Evolutionary conservation across 2,113 vertebrate species (phyloP).

Genomic region (Poecilia latipinna): DNA sequence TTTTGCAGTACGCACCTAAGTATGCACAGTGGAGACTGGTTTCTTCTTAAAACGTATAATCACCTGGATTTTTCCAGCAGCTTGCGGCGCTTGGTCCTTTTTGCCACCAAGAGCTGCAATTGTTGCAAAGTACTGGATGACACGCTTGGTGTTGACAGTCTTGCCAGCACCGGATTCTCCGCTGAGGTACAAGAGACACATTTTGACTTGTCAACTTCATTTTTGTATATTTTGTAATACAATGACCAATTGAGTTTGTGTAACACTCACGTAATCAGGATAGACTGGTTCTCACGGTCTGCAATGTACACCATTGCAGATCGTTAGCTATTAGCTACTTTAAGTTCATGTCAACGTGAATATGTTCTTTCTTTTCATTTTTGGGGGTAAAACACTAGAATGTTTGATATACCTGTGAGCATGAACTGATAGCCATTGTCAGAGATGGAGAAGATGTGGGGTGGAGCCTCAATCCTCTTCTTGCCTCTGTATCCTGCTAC

Average conservation of each 20-base stretch:
- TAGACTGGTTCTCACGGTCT: conserved; percentile 83
- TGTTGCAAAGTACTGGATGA: conserved; percentile 95
- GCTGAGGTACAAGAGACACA: conserved; percentile 56
- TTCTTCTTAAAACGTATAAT: not conserved
- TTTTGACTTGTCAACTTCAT: conserved; percentile 5
- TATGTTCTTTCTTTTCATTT: not conserved
- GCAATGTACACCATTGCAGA: conserved; percentile 11
- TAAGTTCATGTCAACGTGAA: no score
- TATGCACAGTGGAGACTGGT: no score
- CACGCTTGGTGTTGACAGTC: conserved; percentile 94
- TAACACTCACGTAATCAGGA: conserved; percentile 85
- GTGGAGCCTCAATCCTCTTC: conserved; percentile 75
- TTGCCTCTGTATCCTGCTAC: conserved; percentile 68
- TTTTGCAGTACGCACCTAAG: no score
- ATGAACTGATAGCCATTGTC: conserved; percentile 79
- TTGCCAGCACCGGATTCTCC: conserved; percentile 96
- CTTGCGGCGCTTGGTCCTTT: conserved; percentile 11
- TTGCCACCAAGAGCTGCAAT: conserved; percentile 82
- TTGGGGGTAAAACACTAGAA: not conserved
- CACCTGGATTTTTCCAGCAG: conserved; percentile 83
- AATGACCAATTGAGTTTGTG: not conserved
- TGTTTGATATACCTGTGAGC: conserved; percentile 65
- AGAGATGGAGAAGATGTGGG: conserved; percentile 78
- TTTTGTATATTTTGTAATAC: not conserved
- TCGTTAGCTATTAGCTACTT: no score